Evolutionary conservation across 2,888 invertebrate genomes (phyloP).

Genomic region (Gnatocerus cornutus): DNA sequence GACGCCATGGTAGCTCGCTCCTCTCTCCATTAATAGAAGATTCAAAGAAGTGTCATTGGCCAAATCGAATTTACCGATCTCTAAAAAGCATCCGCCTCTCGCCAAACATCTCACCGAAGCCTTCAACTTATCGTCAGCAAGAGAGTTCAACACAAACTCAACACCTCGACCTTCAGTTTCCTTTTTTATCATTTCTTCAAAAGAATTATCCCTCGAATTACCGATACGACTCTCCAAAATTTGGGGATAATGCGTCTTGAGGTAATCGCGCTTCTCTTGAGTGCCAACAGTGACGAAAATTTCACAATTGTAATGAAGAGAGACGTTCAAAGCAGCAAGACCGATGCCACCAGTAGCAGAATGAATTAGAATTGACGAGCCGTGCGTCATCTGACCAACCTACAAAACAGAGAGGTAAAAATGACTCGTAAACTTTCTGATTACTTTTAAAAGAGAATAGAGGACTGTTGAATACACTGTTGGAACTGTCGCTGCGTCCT

Average conservation of each 20-base stretch:
- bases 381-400: constrained; percentile 53
- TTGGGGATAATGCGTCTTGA: constrained; percentile 73
- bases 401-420: not conserved
- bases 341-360: constrained; percentile 82
- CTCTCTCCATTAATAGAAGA: constrained; percentile 80
- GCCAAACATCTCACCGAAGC: constrained; percentile 68
- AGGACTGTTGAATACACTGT: constrained; percentile 74
- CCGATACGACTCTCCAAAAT: constrained; percentile 80
- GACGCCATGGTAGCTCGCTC: constrained; percentile 84
- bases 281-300: constrained; percentile 82
- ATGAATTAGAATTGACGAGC: constrained; percentile 71
- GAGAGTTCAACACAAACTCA: constrained; percentile 92
- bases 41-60: constrained; percentile 73
- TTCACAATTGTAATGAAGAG: constrained; percentile 76
- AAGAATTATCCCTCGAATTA: constrained; percentile 90
- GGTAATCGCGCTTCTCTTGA: constrained; percentile 76
- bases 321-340: constrained; percentile 81
- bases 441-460: constrained; percentile 59
- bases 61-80: constrained; percentile 80
- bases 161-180: constrained; percentile 91
- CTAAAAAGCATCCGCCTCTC: constrained; percentile 74
- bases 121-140: constrained; percentile 87
- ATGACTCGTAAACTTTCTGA: too few species aligned
- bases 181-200: constrained; percentile 87
- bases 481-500: constrained; percentile 77